Base-by-base conservation (phyloP, 2,888 invertebrate genomes). In the Tillus elongatus region DNA sequence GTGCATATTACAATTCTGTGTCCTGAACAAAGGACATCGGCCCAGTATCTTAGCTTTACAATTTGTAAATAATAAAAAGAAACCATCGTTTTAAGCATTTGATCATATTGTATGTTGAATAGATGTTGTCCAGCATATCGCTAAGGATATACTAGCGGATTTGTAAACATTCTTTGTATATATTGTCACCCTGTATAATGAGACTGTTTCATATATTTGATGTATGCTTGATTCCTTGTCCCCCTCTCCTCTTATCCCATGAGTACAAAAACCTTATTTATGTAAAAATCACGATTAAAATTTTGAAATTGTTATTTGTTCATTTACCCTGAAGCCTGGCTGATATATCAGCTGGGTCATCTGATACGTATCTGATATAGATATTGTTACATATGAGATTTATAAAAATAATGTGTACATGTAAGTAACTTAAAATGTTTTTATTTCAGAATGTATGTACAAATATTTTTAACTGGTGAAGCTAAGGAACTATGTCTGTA, bases 401-500 rank as follows among this genome's bases (percentile, higher is more conserved):
- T 49, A 48, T 47, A 52, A 50, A 52, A 48, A 55, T 51, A 54
- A 49, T 49, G 54, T 58, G 56, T 60, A 60, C 59, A 57, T 61
- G 59, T 61, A 61, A 58, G 56, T 61, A 55, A 53, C 53, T 51
- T 55, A 53, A 60, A 56, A 59, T 58, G 58, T 60, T 60, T 60
- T 61, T 58, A 61, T 59, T 59, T 61, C 59, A 58, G 58, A 57
- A 61, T 61, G 54, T 58, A 63, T 63, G 63, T 63, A 63, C 63
- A 64, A 63, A 63, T 61, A 63, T 62, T 61, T 61, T 61, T 60
- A 62, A 63, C 62, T 63, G 63, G 62, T 60, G 53, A n/a, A 51
- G 56, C 54, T 57, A 56, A 46, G 15, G 46, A 57, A 60, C 52
- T 57, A 58, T 58, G 58, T 61, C 58, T 63, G 62, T 63, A 62